Evolutionary conservation across 2,113 vertebrate genomes (phyloP).

Genomic region (Cavia porcellus): DNA sequence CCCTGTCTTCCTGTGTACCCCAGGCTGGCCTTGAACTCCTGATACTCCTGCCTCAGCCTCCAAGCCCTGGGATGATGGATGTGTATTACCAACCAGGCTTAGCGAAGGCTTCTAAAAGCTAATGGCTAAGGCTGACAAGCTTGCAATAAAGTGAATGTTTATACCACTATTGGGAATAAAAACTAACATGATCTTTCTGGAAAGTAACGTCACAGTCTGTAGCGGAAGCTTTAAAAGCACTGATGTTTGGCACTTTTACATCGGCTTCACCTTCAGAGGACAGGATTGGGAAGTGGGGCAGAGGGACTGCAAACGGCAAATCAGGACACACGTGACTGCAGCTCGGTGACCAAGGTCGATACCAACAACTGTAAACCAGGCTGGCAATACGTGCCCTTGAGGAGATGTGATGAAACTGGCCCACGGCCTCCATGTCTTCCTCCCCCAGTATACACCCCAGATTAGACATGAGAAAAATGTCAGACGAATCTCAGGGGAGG

Average conservation of each 20-base stretch:
- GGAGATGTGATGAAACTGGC: background rate
- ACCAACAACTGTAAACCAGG: background rate
- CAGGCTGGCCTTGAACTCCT: background rate
- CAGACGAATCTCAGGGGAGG: background rate
- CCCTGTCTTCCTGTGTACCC: background rate
- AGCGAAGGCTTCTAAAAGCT: background rate
- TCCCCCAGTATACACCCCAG: background rate
- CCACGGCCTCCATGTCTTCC: background rate
- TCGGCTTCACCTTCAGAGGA: background rate
- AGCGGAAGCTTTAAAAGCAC: background rate
- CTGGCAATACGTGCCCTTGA: background rate
- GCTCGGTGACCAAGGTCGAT: background rate
- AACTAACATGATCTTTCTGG: background rate
- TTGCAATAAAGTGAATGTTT: background rate
- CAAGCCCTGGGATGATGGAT: background rate
- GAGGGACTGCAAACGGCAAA: background rate
- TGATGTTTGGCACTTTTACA: background rate
- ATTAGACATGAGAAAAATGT: background rate
- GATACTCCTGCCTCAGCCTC: background rate
- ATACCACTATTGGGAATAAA: background rate
- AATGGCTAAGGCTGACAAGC: background rate
- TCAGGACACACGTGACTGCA: accelerated
- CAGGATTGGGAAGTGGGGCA: background rate
- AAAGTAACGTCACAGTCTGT: background rate
- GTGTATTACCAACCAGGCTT: background rate